Conservation (phyloP, 2,797 vertebrate species). For the Gadopsis bispinosus region DNA sequence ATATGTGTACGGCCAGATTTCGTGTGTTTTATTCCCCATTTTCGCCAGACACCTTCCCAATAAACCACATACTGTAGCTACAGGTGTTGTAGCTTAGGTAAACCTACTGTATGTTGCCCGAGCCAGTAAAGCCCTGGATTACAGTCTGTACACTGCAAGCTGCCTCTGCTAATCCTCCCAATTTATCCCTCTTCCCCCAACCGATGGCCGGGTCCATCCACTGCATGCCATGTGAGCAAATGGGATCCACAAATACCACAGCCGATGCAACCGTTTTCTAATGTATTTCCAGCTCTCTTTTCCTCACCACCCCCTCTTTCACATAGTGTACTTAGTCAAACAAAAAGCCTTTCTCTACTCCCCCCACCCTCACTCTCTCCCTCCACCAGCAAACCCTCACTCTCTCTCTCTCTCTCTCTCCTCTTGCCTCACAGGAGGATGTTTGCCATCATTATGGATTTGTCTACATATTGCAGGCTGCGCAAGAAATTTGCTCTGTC, state of each 20-base stretch:
- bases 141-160: slow-evolving; percentile 33
- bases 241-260: slow-evolving; percentile 58
- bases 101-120: slow-evolving; percentile 35
- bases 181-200: slow-evolving; percentile 11
- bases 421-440: slow-evolving; percentile 45
- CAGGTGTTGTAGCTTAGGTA: slow-evolving; percentile 40
- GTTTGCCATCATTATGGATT: slow-evolving; percentile 61
- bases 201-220: slow-evolving; percentile 22
- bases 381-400: slow-evolving; percentile 13
- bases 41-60: slow-evolving; percentile 4
- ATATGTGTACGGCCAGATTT: not conserved
- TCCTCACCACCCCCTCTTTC: slow-evolving; percentile 71
- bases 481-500: slow-evolving; percentile 47
- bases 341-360: slow-evolving; percentile 80
- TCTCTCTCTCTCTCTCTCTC: slow-evolving; percentile 22
- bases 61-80: slow-evolving; percentile 12
- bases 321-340: slow-evolving; percentile 78
- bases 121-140: slow-evolving; percentile 56
- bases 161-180: slow-evolving; percentile 51
- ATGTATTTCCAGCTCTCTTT: slow-evolving; percentile 71
- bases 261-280: slow-evolving; percentile 62
- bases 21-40: not conserved
- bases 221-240: slow-evolving; percentile 56
- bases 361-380: slow-evolving; percentile 16
- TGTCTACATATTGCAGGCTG: slow-evolving; percentile 47